These are phyloP conservation scores for Equus quagga DNA, from an alignment of 2,113 vertebrate species.

Conservation along the genomic window DNA sequence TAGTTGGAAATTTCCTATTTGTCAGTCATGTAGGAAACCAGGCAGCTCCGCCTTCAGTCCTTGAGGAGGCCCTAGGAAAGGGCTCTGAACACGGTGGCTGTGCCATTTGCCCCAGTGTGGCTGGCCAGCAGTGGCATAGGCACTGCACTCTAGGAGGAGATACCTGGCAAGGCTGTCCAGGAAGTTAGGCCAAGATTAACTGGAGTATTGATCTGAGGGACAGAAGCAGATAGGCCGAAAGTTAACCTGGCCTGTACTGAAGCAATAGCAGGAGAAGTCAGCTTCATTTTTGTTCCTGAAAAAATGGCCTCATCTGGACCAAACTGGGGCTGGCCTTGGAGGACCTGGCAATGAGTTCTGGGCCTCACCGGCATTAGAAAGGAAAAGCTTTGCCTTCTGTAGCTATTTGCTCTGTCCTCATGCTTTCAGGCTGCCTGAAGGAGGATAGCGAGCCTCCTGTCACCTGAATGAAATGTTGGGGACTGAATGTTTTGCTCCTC, in stretches of 20 bases:
- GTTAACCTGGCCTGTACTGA: not conserved
- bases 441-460: not conserved
- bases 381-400: not conserved
- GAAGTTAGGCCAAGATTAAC: not conserved
- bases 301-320: not conserved
- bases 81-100: not conserved
- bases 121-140: not conserved
- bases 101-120: not conserved
- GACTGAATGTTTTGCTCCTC: not conserved
- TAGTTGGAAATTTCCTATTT: constrained; percentile 71
- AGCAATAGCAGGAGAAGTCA: not conserved
- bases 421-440: not conserved
- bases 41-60: not conserved
- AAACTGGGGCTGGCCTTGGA: not conserved
- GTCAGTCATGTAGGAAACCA: constrained; percentile 42
- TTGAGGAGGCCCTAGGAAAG: not conserved
- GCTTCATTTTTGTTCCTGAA: constrained; percentile 23
- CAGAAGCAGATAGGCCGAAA: not conserved
- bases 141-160: not conserved
- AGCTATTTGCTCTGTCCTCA: not conserved
- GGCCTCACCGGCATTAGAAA: not conserved
- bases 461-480: constrained; percentile 18
- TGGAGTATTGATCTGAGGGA: not conserved
- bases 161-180: not conserved
- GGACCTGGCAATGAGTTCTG: not conserved